These are phyloP conservation scores for Astyanax mexicanus DNA, from an alignment of 2,797 vertebrate genomes.

Conservation along the genomic window DNA sequence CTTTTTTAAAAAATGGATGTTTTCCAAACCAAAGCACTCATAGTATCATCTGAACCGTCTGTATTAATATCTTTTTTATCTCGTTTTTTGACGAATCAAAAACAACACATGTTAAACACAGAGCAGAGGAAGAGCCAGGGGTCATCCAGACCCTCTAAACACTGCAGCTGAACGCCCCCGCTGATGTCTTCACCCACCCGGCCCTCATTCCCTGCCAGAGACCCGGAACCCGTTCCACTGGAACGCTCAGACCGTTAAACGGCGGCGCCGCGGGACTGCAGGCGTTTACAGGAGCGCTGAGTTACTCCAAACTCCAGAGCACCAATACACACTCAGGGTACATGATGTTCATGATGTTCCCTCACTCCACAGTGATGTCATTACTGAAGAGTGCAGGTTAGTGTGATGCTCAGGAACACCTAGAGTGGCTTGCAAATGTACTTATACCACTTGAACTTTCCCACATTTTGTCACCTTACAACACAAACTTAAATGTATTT, in stretches of 20 bases:
- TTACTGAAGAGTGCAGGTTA: background rate
- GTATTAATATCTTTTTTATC: too few species aligned
- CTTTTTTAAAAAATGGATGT: too few species aligned
- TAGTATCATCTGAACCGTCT: too few species aligned
- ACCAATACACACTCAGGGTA: background rate
- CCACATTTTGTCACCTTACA: too few species aligned
- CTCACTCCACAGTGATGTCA: background rate
- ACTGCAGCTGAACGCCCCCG: background rate
- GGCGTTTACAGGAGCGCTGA: conserved; percentile 14
- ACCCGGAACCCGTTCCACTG: background rate
- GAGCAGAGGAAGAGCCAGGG: conserved; percentile 5
- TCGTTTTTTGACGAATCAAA: background rate
- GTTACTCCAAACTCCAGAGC: conserved; percentile 12
- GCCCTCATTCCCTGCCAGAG: background rate
- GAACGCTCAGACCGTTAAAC: background rate
- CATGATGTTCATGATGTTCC: background rate
- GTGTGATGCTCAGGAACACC: background rate
- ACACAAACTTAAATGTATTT: too few species aligned
- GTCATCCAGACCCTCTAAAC: background rate
- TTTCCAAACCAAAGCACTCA: too few species aligned
- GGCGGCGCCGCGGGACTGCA: background rate
- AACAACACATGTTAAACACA: conserved; percentile 24
- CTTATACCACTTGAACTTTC: too few species aligned
- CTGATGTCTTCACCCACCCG: background rate
- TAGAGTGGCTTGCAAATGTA: too few species aligned